Conservation (phyloP, 1,140 invertebrate genomes). For the Choristoneura fumiferana region DNA sequence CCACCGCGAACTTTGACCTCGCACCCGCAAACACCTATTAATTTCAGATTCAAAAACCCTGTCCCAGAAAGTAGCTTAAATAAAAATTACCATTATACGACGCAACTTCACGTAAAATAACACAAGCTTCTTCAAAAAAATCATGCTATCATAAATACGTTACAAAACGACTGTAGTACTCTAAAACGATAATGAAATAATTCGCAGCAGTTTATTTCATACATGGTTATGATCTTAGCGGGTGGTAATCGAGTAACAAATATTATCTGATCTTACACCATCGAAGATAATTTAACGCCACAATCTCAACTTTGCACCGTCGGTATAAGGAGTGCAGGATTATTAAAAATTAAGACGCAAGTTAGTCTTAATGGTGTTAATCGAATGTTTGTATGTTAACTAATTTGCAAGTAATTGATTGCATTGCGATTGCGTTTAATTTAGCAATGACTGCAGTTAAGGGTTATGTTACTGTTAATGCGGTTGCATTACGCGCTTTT, state of each 20-base stretch:
- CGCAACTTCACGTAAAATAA: conserved; percentile 13
- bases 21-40: too few relatives aligned
- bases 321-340: conserved; percentile 12
- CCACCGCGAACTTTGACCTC: too few relatives aligned
- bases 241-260: conserved; percentile 66
- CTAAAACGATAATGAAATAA: conserved; percentile 58
- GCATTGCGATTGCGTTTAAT: conserved; percentile 7
- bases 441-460: not conserved
- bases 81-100: conserved; percentile 16
- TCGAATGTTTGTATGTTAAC: conserved; percentile 29
- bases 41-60: too few relatives aligned
- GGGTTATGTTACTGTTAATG: not conserved
- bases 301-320: conserved; percentile 37
- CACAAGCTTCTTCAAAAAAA: not conserved
- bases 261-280: conserved; percentile 39
- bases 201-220: conserved; percentile 66
- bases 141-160: not conserved
- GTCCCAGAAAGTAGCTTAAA: not conserved
- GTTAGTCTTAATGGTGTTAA: conserved; percentile 42
- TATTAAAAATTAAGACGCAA: conserved; percentile 41
- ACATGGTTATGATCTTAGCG: conserved; percentile 57
- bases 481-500: not conserved
- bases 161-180: not conserved
- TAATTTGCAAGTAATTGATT: conserved; percentile 60
- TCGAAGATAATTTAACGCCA: conserved; percentile 16